phyloP scores from a whole-genome alignment of 2,797 vertebrate genomes.

The Lepilemur septentrionalis region DNA sequence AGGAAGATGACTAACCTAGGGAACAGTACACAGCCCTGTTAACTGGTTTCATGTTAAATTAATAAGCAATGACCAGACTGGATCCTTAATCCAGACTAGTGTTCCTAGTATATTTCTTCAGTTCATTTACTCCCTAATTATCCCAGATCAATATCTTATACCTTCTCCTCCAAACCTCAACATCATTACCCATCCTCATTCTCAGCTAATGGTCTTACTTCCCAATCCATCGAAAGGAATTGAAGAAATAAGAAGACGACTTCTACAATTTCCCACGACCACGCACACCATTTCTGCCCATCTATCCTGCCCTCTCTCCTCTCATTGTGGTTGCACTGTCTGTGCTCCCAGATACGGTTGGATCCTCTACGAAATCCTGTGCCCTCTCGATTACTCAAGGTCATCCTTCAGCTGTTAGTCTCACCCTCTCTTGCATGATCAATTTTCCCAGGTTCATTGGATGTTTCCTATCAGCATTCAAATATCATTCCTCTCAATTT shows the following conservation, averaged over 20 bases:
- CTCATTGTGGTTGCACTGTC: background rate
- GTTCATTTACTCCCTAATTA: background rate
- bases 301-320: background rate
- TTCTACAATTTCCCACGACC: background rate
- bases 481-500: background rate
- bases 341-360: background rate
- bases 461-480: background rate
- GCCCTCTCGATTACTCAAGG: background rate
- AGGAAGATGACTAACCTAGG: accelerated
- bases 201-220: background rate
- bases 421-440: background rate
- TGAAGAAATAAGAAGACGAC: background rate
- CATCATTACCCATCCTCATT: accelerated
- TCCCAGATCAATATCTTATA: background rate
- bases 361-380: accelerated
- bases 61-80: background rate
- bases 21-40: background rate
- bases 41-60: accelerated
- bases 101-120: background rate
- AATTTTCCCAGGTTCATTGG: background rate
- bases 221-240: background rate
- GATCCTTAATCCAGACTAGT: background rate
- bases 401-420: background rate
- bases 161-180: background rate
- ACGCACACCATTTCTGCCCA: accelerated